Base-by-base conservation (phyloP, 2,888 invertebrate species). In the Tanytarsus gracilentus region DNA sequence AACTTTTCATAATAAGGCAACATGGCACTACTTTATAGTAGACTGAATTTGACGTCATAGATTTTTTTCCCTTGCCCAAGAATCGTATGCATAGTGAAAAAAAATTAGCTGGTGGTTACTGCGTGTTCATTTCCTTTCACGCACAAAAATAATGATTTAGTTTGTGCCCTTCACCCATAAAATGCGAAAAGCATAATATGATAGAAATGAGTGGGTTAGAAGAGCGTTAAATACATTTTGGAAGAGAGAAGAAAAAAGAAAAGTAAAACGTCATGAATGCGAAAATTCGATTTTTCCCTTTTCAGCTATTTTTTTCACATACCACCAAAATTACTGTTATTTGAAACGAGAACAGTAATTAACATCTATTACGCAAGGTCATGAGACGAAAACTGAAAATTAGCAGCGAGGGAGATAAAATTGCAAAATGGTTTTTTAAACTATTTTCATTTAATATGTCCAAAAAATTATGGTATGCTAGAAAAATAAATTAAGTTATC, bases 51-150 rank as follows among this genome's bases (percentile, higher is more conserved):
- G 56, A 56, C 56, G 56, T 56, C 55, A 44, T 29, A n/a, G 7
- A 27, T 11, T 40, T 23, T 29, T 50, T 50, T 40, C 40, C 14
- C 16, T 40, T 16, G 29, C 29, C 9, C 23, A n/a, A n/a, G n/a
- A n/a, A n/a, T n/a, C 33, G n/a, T 9, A 33, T 5, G n/a, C 33
- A 33, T 44, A 44, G 23, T 23, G 18, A 7, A 18, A 18, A 44
- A 44, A 40, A 40, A 14, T 11, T 23, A 16, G 16, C 14, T 44
- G 23, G 44, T 44, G 44, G 14, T 49, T 49, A 49, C 26, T 58
- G 48, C 58, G 58, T 58, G 58, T 48, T 58, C 58, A 58, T 58
- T 58, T 58, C 58, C 58, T 48, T 49, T 18, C 25, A n/a, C n/a
- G n/a, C n/a, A n/a, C n/a, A n/a, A n/a, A n/a, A n/a, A n/a, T 25